Conservation (phyloP, 2,113 vertebrate species). For the Colaptes auratus region DNA sequence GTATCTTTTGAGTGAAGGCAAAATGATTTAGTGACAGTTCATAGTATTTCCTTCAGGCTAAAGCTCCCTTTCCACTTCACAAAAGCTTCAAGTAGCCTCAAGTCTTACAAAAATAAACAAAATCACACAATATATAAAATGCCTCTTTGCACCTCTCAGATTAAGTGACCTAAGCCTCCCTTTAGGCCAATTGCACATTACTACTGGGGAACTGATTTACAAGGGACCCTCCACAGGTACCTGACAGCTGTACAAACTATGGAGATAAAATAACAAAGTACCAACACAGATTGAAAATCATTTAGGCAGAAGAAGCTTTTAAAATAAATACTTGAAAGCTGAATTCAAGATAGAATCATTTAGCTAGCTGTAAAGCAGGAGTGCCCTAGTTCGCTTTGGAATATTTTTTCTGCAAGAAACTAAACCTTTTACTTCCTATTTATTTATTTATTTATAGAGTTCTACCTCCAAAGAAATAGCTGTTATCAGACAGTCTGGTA, state of each 20-base stretch:
- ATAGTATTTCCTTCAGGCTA: not conserved
- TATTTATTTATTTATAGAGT: not conserved
- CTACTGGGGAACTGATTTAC: slow-evolving; percentile 30
- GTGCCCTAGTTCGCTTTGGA: not conserved
- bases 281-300: slow-evolving; percentile 35
- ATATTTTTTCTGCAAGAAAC: not conserved
- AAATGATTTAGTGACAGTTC: not conserved
- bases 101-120: slow-evolving; percentile 39
- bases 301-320: slow-evolving; percentile 30
- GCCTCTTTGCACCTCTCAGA: slow-evolving; percentile 42
- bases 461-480: not conserved
- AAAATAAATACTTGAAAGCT: not conserved
- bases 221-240: slow-evolving; percentile 51
- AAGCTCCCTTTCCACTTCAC: not conserved
- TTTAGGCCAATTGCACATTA: slow-evolving; percentile 13
- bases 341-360: not conserved
- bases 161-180: slow-evolving; percentile 31
- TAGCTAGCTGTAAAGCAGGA: not conserved
- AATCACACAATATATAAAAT: not conserved
- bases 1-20: not conserved
- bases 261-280: slow-evolving; percentile 24
- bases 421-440: not conserved
- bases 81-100: not conserved
- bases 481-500: not conserved
- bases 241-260: slow-evolving; percentile 55